Percentiles rank a stretch among this genome's conserved stretches.
Conservation (phyloP, 64 coral and sea anemone species). For the Stichodactyla mertensii region DNA sequence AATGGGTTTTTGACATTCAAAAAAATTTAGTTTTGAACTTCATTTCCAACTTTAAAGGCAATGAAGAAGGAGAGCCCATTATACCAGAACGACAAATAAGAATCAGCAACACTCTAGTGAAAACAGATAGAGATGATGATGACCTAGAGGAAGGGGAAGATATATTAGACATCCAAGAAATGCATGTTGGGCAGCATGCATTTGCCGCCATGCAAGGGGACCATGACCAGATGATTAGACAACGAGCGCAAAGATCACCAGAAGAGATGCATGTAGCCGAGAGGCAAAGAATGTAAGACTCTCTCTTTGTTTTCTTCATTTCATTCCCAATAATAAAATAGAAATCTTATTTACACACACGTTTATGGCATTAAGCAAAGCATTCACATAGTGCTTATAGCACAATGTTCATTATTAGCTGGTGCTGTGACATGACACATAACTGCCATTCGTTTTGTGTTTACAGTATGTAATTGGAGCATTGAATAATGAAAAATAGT, state of each 20-base stretch:
- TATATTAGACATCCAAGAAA: constrained; percentile 30
- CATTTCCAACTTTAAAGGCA: constrained; percentile 46
- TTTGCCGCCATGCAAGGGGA: constrained; percentile 94
- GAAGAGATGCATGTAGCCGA: constrained; percentile 71
- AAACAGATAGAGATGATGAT: constrained; percentile 36
- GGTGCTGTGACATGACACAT: too few species aligned
- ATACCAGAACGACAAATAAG: constrained; percentile 94
- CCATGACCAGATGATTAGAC: constrained; percentile 72
- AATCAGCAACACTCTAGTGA: constrained; percentile 71
- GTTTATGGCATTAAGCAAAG: too few species aligned
- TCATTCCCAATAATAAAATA: too few species aligned
- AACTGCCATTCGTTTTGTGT: too few species aligned
- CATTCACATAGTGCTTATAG: too few species aligned
- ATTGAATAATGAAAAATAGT: too few species aligned
- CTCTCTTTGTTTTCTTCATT: not conserved
- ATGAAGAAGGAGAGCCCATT: constrained; percentile 92
- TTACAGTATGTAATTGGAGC: too few species aligned
- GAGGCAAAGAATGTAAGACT: constrained; percentile 86
- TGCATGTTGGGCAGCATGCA: constrained; percentile 61
- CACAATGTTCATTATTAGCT: too few species aligned
- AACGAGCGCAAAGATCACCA: constrained; percentile 70
- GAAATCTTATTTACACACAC: too few species aligned
- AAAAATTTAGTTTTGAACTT: not conserved
- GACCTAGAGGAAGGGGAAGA: constrained; percentile 51
- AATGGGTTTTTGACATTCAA: not conserved